Percentiles rank a stretch among this genome's conserved stretches.
Conservation (phyloP, 2,797 vertebrate genomes). For the Masticophis lateralis region DNA sequence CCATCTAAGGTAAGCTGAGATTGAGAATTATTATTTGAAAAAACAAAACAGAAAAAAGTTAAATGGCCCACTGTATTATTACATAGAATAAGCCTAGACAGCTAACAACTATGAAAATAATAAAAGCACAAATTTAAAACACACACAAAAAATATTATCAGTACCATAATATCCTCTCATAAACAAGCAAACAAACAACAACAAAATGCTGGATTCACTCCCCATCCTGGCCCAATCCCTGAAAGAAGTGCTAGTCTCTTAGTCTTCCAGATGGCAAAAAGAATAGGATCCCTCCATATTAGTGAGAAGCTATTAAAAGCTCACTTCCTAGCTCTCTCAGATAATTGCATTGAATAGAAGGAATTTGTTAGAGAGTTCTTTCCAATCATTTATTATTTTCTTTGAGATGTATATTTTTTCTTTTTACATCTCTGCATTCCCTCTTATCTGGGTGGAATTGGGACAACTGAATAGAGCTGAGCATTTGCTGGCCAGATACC, state of each 20-base stretch:
- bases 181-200: too few species aligned
- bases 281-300: background rate
- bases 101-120: background rate
- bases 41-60: background rate
- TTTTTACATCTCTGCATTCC: too few species aligned
- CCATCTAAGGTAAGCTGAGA: background rate
- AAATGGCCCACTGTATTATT: background rate
- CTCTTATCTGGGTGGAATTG: too few species aligned
- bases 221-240: background rate
- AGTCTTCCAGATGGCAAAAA: background rate
- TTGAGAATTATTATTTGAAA: background rate
- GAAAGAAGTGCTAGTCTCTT: background rate
- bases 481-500: background rate
- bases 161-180: background rate
- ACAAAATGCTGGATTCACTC: background rate
- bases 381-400: background rate
- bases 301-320: background rate
- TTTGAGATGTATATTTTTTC: too few species aligned
- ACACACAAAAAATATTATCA: background rate
- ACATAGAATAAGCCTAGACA: background rate
- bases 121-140: background rate
- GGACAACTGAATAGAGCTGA: too few species aligned
- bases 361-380: background rate
- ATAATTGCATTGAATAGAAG: background rate
- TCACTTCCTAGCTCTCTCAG: background rate